phyloP scores from a whole-genome alignment of 1,140 invertebrate species.

The Hestina assimilis region DNA sequence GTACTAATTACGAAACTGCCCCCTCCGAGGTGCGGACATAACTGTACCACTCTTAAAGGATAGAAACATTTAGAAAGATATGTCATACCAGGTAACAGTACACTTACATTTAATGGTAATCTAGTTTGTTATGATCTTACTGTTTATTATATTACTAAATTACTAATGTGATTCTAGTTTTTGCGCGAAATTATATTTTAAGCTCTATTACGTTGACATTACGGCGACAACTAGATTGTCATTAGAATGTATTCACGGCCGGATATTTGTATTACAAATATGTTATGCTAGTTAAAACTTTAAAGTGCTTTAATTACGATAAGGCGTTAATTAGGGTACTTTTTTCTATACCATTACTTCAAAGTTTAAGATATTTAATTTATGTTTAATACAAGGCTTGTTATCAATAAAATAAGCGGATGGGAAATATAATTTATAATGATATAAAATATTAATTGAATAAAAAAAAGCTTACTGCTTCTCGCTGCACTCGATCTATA shows the following conservation, averaged over 20 bases:
- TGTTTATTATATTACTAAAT: conserved; percentile 67
- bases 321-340: background rate
- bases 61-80: conserved; percentile 73
- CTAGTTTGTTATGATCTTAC: conserved; percentile 54
- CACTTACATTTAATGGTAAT: conserved; percentile 55
- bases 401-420: too few relatives aligned
- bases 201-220: conserved; percentile 36
- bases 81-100: conserved; percentile 69
- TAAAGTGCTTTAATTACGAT: conserved; percentile 27
- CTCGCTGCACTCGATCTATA: conserved; percentile 57
- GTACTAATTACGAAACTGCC: conserved; percentile 64
- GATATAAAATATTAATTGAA: background rate
- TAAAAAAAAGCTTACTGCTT: conserved; percentile 64
- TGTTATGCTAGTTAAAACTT: conserved; percentile 31
- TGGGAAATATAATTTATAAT: too few relatives aligned
- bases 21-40: conserved; percentile 46
- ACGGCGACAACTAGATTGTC: conserved; percentile 28
- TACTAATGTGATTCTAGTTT: conserved; percentile 43
- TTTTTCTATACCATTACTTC: background rate
- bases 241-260: conserved; percentile 29
- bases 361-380: too few relatives aligned
- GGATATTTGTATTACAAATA: conserved; percentile 52
- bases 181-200: conserved; percentile 59
- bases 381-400: too few relatives aligned
- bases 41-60: conserved; percentile 67